Conservation (phyloP, 1,140 invertebrate species). For the Muscidifurax raptorellus region DNA sequence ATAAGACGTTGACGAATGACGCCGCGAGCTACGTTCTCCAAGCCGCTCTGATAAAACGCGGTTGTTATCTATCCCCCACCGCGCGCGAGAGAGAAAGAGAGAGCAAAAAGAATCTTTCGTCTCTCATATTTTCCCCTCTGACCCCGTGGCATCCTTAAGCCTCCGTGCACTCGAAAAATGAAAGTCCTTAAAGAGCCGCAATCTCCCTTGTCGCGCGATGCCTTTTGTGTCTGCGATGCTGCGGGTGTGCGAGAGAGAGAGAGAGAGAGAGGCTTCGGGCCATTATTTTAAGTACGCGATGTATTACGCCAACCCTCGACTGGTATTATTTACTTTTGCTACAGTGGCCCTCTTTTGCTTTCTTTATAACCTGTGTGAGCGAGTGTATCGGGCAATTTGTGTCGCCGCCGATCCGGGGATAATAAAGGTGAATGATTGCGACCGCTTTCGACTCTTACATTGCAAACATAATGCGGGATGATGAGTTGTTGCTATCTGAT, state of each 20-base stretch:
- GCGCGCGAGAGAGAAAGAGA: background rate
- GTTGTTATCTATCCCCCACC: conserved; percentile 61
- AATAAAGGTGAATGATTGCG: no score
- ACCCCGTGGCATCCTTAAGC: conserved; percentile 38
- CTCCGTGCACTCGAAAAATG: conserved; percentile 50
- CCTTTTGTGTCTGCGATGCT: background rate
- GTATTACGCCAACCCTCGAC: background rate
- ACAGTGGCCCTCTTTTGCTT: no score
- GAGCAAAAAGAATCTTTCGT: background rate
- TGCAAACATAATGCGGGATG: no score
- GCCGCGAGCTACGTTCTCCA: conserved; percentile 53
- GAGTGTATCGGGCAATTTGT: no score
- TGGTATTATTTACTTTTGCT: conserved; percentile 4
- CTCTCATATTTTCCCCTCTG: background rate
- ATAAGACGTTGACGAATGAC: conserved; percentile 71
- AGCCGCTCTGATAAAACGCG: conserved; percentile 61
- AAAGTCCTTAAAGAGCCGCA: conserved; percentile 42
- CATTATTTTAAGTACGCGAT: conserved; percentile 34
- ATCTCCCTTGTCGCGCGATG: background rate
- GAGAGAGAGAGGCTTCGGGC: background rate
- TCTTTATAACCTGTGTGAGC: no score
- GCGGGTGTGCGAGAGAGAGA: background rate
- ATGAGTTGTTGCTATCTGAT: no score
- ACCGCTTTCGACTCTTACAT: no score
- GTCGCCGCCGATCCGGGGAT: no score